Conservation (phyloP, 2,888 invertebrate species). For the Synergus umbraculus region DNA sequence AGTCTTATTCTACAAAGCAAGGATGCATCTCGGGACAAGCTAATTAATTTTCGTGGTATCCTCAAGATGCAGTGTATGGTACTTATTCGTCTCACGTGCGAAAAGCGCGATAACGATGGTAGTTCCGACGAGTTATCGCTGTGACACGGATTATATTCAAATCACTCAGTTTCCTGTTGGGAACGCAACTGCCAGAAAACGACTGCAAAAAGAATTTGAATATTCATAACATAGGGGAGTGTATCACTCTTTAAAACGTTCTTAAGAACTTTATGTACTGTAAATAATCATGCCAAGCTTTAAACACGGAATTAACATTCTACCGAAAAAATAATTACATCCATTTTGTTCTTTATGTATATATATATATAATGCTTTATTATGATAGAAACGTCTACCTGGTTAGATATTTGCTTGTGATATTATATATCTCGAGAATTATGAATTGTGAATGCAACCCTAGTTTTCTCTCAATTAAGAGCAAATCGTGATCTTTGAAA, state of each 20-base stretch:
- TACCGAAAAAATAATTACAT: background rate
- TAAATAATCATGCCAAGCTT: constrained; percentile 4
- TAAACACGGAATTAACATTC: background rate
- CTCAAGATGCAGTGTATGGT: constrained; percentile 48
- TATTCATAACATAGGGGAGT: constrained; percentile 13
- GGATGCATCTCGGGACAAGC: constrained; percentile 52
- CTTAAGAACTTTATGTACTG: constrained; percentile 17
- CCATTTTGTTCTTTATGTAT: no score
- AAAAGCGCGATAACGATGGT: constrained; percentile 67
- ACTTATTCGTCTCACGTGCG: constrained; percentile 68
- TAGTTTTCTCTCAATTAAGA: constrained; percentile 29
- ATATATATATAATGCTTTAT: no score
- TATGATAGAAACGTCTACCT: background rate
- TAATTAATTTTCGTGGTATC: constrained; percentile 58
- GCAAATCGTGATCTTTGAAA: constrained; percentile 29
- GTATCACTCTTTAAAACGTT: constrained; percentile 12
- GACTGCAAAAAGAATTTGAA: constrained; percentile 20
- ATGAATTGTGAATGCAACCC: background rate
- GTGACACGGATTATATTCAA: constrained; percentile 67
- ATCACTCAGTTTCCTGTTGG: constrained; percentile 43
- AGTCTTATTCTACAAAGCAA: constrained; percentile 42
- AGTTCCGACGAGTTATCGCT: constrained; percentile 55
- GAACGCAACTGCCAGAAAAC: constrained; percentile 15
- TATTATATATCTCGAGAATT: background rate
- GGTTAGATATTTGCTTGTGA: background rate